Evolutionary conservation across 2,797 vertebrate genomes (phyloP).

Genomic region (Merluccius polli): DNA sequence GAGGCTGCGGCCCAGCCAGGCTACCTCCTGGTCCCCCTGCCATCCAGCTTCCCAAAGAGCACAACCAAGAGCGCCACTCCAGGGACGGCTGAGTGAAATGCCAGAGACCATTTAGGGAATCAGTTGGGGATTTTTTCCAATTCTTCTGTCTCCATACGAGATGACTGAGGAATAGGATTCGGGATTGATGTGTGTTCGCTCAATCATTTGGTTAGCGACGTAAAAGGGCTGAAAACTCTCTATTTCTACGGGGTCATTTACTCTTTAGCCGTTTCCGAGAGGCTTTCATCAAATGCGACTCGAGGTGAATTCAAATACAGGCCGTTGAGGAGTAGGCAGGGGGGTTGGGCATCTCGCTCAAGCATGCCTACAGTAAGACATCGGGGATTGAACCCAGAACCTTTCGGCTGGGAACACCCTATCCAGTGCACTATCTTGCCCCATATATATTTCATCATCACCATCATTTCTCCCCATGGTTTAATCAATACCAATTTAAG

Average conservation of each 20-base stretch:
- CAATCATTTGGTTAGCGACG: conserved; percentile 17
- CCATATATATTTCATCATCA: conserved; percentile 20
- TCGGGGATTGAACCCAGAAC: not conserved
- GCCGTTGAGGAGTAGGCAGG: not conserved
- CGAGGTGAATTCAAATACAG: not conserved
- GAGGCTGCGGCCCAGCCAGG: not conserved
- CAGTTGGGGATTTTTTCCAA: conserved; percentile 30
- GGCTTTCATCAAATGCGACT: not conserved
- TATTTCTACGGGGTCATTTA: not conserved
- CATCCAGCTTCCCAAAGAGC: conserved; percentile 20
- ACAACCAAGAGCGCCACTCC: conserved; percentile 26
- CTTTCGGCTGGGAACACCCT: conserved; percentile 16
- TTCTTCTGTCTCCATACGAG: conserved; percentile 27
- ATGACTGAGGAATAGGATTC: conserved; percentile 26
- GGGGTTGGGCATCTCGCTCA: no score
- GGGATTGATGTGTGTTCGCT: conserved; percentile 33
- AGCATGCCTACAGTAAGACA: not conserved
- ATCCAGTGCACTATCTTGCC: conserved; percentile 17
- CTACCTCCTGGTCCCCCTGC: conserved; percentile 21
- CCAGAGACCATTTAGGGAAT: conserved; percentile 24
- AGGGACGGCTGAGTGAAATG: conserved; percentile 32
- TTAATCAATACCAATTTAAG: conserved; percentile 74
- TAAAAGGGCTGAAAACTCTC: not conserved
- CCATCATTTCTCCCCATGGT: conserved; percentile 44
- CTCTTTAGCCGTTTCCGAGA: not conserved